These are phyloP conservation scores for Pelmatolapia mariae DNA, from an alignment of 2,113 vertebrate genomes.

Conservation along the genomic window DNA sequence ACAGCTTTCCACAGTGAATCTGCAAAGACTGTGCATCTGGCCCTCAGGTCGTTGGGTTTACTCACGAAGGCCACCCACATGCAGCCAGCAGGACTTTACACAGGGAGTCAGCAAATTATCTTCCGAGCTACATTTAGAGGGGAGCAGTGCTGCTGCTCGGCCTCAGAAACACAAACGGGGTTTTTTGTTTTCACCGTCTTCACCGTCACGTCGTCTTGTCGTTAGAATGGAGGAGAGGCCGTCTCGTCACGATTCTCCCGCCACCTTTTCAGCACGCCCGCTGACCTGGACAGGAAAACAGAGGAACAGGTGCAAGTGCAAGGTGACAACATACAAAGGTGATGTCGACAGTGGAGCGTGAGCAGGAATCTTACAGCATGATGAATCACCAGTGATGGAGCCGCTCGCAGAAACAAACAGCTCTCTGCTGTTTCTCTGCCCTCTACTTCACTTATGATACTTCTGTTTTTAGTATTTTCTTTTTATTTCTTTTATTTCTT, in stretches of 20 bases:
- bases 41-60: background rate
- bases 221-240: background rate
- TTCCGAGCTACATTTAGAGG: background rate
- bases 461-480: fast-evolving
- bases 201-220: background rate
- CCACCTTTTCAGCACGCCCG: background rate
- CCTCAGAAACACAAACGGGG: fast-evolving
- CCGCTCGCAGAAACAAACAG: background rate
- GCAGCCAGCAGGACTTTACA: background rate
- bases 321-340: background rate
- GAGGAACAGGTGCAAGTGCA: background rate
- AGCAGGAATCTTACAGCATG: background rate
- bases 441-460: background rate
- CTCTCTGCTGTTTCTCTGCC: background rate
- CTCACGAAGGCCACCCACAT: background rate
- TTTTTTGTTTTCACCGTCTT: background rate
- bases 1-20: background rate
- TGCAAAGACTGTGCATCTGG: background rate
- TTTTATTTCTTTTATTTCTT: background rate
- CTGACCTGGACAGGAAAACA: background rate
- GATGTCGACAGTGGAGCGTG: background rate
- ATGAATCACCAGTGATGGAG: background rate
- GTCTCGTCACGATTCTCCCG: background rate
- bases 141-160: background rate
- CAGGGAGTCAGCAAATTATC: background rate